Conservation (phyloP, 2,113 vertebrate species). For the Patagioenas fasciata region DNA sequence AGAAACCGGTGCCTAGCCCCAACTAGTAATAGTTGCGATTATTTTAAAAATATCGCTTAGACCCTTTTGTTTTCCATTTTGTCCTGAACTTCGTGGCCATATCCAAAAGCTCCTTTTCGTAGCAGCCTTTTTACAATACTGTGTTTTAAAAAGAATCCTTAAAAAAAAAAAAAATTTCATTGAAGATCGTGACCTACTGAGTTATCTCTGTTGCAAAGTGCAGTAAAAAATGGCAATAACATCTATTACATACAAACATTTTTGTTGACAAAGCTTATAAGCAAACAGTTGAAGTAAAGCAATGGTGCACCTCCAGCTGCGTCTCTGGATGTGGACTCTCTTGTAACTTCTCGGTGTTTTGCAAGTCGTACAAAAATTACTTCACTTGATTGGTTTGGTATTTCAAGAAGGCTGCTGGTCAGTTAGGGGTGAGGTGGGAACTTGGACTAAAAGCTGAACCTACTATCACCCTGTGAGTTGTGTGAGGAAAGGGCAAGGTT, state of each 20-base stretch:
- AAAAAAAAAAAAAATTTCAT: background rate
- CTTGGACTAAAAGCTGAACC: background rate
- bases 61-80: accelerated
- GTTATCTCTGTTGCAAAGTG: background rate
- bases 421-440: too few species aligned
- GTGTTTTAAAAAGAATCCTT: background rate
- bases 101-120: background rate
- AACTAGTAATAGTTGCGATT: accelerated
- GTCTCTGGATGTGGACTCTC: background rate
- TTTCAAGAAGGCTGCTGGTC: background rate
- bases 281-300: accelerated
- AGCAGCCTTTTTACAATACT: background rate
- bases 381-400: background rate
- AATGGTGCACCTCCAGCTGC: background rate
- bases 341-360: accelerated
- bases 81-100: accelerated
- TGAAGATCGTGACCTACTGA: background rate
- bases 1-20: background rate
- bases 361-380: background rate
- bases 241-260: accelerated
- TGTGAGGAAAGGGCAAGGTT: background rate
- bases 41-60: accelerated
- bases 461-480: accelerated
- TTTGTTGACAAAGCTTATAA: background rate
- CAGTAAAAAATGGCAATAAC: too few species aligned